A percentile compares a stretch with the other conserved stretches of the same genome.
These are phyloP conservation scores for Abrostola tripartita DNA, from an alignment of 2,888 invertebrate species.

Conservation along the genomic window DNA sequence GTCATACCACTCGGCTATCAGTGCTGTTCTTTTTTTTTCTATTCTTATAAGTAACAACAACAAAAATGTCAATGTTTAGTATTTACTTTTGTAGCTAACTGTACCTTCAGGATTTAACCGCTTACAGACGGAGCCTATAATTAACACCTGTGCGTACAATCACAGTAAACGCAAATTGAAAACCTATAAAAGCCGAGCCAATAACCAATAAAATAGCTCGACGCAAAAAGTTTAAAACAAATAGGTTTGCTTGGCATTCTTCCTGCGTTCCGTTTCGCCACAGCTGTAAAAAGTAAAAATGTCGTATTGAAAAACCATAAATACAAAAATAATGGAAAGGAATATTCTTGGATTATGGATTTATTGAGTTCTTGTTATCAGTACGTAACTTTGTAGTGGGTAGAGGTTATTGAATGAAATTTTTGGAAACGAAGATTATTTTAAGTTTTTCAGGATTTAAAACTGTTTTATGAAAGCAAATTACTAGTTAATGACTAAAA, in stretches of 20 bases:
- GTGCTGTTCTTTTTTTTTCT: too few species aligned
- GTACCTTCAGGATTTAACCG: background rate
- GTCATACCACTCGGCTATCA: too few species aligned
- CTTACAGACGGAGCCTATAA: background rate
- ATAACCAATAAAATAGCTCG: constrained; percentile 65
- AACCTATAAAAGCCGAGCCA: constrained; percentile 66
- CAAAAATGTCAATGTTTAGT: too few species aligned
- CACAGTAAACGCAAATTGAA: constrained; percentile 65
- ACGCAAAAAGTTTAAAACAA: constrained; percentile 53
- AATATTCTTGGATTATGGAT: constrained; percentile 3
- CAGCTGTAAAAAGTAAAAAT: constrained; percentile 61
- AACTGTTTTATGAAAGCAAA: too few species aligned
- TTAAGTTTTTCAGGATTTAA: too few species aligned
- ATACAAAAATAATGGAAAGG: constrained; percentile 16
- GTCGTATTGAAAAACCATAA: constrained; percentile 49
- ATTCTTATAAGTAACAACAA: too few species aligned
- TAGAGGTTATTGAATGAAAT: too few species aligned
- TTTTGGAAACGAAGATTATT: background rate
- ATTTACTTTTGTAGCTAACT: too few species aligned
- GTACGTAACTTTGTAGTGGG: too few species aligned
- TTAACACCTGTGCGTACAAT: constrained; percentile 35
- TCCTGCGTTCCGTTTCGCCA: constrained; percentile 66
- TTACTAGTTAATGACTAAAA: too few species aligned
- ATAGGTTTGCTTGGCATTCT: constrained; percentile 73
- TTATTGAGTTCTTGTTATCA: too few species aligned